phyloP scores from a whole-genome alignment of 2,797 vertebrate genomes.

The Pseudochaenichthys georgianus region DNA sequence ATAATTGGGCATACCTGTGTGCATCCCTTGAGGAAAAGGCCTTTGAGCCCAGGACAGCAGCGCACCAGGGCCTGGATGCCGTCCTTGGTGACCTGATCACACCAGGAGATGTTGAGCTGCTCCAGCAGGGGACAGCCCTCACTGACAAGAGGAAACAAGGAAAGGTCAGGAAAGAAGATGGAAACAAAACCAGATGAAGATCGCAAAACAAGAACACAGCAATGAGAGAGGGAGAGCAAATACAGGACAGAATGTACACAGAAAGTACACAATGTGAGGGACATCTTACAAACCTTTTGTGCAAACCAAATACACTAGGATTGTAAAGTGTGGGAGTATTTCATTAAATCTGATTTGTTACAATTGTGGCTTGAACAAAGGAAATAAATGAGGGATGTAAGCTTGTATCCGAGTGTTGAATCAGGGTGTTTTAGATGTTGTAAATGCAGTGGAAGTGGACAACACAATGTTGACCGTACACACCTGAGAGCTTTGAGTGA shows the following conservation, averaged over 20 bases:
- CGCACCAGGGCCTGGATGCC: slow-evolving; percentile 95
- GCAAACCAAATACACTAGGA: background rate
- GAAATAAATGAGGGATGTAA: background rate
- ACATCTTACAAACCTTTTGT: background rate
- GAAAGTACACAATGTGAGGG: too few relatives aligned
- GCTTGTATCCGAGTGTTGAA: too few relatives aligned
- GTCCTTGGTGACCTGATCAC: slow-evolving; percentile 97
- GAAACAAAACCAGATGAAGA: background rate
- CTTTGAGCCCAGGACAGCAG: slow-evolving; percentile 93
- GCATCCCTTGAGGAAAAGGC: slow-evolving; percentile 96
- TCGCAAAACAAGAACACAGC: background rate
- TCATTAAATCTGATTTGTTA: background rate
- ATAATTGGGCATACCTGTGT: slow-evolving; percentile 88
- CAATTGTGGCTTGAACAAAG: background rate
- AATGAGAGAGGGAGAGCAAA: background rate
- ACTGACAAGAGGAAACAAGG: slow-evolving; percentile 72
- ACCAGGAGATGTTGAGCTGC: slow-evolving; percentile 98
- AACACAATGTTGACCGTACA: slow-evolving; percentile 36
- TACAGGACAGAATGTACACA: too few relatives aligned
- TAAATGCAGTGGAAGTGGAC: background rate
- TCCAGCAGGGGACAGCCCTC: slow-evolving; percentile 97
- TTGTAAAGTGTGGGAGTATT: too few relatives aligned
- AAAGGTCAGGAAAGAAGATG: background rate
- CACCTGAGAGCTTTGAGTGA: slow-evolving; percentile 98
- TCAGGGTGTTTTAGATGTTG: background rate